These are phyloP conservation scores for Acronicta aceris DNA, from an alignment of 2,888 invertebrate genomes.

Conservation along the genomic window DNA sequence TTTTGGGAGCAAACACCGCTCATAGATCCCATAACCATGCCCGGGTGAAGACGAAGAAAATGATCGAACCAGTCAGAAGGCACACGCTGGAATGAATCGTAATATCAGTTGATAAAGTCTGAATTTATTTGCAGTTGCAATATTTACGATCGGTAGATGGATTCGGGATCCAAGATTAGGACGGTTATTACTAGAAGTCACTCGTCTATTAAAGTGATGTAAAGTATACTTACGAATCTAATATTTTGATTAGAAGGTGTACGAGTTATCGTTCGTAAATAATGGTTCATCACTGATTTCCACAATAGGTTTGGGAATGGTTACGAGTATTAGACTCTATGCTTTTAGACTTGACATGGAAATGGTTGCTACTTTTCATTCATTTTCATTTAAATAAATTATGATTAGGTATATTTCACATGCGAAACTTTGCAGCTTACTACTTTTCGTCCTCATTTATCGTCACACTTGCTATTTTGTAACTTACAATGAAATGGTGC, in stretches of 20 bases:
- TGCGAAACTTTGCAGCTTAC: too few species aligned
- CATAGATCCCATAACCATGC: slow-evolving; percentile 27
- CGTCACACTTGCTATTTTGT: too few species aligned
- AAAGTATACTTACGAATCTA: slow-evolving; percentile 21
- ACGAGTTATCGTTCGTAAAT: slow-evolving; percentile 7
- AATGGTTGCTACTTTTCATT: too few species aligned
- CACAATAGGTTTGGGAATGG: not conserved
- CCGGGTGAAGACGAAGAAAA: slow-evolving; percentile 21
- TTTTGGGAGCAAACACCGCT: slow-evolving; percentile 39
- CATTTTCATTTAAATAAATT: too few species aligned
- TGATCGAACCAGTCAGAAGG: slow-evolving; percentile 21
- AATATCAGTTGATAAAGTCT: slow-evolving; percentile 20
- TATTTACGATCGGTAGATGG: slow-evolving; percentile 42
- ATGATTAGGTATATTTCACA: too few species aligned
- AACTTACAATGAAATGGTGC: too few species aligned
- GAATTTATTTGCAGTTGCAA: slow-evolving; percentile 28
- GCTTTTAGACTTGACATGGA: too few species aligned
- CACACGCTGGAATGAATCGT: slow-evolving; percentile 37
- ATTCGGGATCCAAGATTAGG: slow-evolving; percentile 43
- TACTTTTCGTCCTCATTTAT: too few species aligned
- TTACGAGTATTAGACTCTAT: not conserved
- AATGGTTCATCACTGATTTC: not conserved
- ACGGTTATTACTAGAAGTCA: slow-evolving; percentile 40
- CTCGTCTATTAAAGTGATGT: slow-evolving; percentile 36
- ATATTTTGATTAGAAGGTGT: slow-evolving; percentile 32